Evolutionary conservation across 2,888 invertebrate genomes (phyloP).

Genomic region (Proisotoma minuta): DNA sequence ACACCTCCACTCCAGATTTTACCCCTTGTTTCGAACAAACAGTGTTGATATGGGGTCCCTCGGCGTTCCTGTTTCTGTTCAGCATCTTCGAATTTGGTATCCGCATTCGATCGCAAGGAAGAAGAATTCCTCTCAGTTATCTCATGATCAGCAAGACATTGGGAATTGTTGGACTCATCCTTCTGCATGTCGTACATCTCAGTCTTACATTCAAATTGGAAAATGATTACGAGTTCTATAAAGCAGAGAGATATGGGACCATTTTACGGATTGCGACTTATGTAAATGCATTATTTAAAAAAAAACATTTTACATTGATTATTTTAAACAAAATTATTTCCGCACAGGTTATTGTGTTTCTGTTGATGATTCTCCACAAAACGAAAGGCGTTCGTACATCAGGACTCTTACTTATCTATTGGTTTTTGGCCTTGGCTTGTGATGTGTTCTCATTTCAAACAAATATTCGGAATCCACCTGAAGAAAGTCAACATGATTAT

Average conservation of each 20-base stretch:
- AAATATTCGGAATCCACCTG: constrained; percentile 51
- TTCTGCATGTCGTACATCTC: constrained; percentile 28
- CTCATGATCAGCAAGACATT: constrained; percentile 24
- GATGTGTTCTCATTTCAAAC: constrained; percentile 72
- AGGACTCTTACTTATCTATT: constrained; percentile 84
- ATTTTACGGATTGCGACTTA: constrained; percentile 32
- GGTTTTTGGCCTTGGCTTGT: constrained; percentile 70
- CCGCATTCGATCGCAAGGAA: constrained; percentile 7
- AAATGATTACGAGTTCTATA: constrained; percentile 12
- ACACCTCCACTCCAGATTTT: constrained; percentile 62
- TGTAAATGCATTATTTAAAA: constrained; percentile 10
- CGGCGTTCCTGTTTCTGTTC: constrained; percentile 49
- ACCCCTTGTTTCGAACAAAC: constrained; percentile 56
- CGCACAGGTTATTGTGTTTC: constrained; percentile 63
- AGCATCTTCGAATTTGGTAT: constrained; percentile 18
- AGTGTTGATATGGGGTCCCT: constrained; percentile 55
- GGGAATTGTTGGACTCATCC: constrained; percentile 23
- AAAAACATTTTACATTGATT: not conserved
- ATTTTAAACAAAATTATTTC: too few relatives aligned
- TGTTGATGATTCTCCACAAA: constrained; percentile 72
- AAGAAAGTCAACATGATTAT: constrained; percentile 11
- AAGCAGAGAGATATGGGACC: constrained; percentile 27
- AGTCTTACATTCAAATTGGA: constrained; percentile 29
- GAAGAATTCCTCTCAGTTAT: constrained; percentile 21
- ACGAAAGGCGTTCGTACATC: constrained; percentile 82